Evolutionary conservation across 1,140 invertebrate species (phyloP).

Genomic region (Pinna nobilis): DNA sequence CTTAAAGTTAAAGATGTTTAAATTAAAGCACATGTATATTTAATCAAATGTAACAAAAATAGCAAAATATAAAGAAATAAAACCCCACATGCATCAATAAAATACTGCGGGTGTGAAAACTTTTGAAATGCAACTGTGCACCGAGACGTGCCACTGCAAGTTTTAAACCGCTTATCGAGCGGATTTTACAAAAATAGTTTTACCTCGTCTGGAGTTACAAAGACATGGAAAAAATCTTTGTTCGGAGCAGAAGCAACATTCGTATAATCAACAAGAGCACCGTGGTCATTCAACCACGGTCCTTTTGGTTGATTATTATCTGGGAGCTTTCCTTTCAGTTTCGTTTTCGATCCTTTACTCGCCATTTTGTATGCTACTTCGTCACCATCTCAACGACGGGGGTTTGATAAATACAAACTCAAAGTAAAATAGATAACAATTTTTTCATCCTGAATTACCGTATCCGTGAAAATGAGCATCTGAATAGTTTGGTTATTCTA

Average conservation of each 20-base stretch:
- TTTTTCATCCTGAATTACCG: no score
- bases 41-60: background rate
- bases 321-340: no score
- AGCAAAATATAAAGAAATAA: background rate
- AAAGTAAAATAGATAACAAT: background rate
- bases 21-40: background rate
- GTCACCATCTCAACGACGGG: slow-evolving; percentile 57
- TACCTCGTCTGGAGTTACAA: slow-evolving; percentile 51
- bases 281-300: slow-evolving; percentile 42
- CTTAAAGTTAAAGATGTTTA: background rate
- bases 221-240: slow-evolving; percentile 62
- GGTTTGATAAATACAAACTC: background rate
- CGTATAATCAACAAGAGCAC: slow-evolving; percentile 53
- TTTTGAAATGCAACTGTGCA: background rate
- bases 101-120: background rate
- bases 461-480: no score
- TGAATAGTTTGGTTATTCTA: no score
- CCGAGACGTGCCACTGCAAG: background rate
- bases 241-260: slow-evolving; percentile 49
- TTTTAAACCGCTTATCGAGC: background rate
- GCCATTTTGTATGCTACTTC: slow-evolving; percentile 51
- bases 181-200: slow-evolving; percentile 1
- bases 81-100: background rate
- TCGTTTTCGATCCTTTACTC: no score
- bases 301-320: no score